These are phyloP conservation scores for Hesperophylax magnus DNA, from an alignment of 1,140 invertebrate species.

Conservation along the genomic window DNA sequence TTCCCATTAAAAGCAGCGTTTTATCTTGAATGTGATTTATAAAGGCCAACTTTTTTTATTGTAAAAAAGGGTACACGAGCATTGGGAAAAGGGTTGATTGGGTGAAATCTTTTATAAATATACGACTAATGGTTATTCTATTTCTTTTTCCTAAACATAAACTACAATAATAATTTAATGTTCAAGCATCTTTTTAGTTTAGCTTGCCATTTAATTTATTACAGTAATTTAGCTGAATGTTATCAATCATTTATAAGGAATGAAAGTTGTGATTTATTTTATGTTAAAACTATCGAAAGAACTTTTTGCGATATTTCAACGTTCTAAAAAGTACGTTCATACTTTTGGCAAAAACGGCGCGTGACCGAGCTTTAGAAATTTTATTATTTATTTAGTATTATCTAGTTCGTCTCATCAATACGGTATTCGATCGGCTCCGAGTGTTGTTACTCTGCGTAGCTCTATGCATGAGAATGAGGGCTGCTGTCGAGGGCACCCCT, in stretches of 20 bases:
- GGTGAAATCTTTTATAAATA: constrained; percentile 51
- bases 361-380: too few relatives aligned
- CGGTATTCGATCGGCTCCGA: neutral
- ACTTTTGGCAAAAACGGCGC: too few relatives aligned
- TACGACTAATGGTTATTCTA: constrained; percentile 42
- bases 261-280: neutral
- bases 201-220: too few relatives aligned
- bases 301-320: too few relatives aligned
- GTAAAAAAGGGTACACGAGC: constrained; percentile 53
- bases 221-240: neutral
- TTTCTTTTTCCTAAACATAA: too few relatives aligned
- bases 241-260: neutral
- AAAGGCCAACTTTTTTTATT: constrained; percentile 48
- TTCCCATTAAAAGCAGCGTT: constrained; percentile 9
- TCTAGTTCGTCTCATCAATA: constrained; percentile 21
- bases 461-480: constrained; percentile 33
- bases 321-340: too few relatives aligned
- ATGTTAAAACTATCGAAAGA: too few relatives aligned
- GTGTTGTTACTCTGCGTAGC: neutral
- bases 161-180: too few relatives aligned
- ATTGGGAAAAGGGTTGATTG: constrained; percentile 53
- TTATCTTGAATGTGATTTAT: constrained; percentile 57
- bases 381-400: neutral
- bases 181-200: too few relatives aligned
- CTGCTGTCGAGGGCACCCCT: constrained; percentile 30